A percentile compares a stretch with the other conserved stretches of the same genome.
Conservation (phyloP, 2,888 invertebrate species). For the Drosophila austrosaltans region DNA sequence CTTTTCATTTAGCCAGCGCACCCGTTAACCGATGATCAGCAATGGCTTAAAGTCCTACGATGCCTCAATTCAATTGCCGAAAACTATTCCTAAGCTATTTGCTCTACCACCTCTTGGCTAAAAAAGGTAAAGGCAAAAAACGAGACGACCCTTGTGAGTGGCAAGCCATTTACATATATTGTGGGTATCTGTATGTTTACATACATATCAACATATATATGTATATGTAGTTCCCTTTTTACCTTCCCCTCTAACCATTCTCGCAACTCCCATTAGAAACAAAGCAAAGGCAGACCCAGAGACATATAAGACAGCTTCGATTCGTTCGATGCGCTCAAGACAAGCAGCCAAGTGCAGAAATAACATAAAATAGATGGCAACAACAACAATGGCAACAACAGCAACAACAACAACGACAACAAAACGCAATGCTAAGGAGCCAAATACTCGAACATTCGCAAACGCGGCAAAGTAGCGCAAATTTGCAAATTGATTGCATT, state of each 20-base stretch:
- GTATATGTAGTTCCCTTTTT: not conserved
- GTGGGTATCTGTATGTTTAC: not conserved
- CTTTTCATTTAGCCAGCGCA: constrained; percentile 37
- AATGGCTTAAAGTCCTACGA: constrained; percentile 48
- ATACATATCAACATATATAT: not conserved
- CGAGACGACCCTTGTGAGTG: constrained; percentile 48
- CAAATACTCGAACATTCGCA: constrained; percentile 76
- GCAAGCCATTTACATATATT: constrained; percentile 33
- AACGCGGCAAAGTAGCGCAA: constrained; percentile 79
- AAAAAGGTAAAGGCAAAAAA: constrained; percentile 36
- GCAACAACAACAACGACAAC: constrained; percentile 17
- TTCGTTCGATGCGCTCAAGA: constrained; percentile 65
- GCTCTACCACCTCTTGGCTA: constrained; percentile 52
- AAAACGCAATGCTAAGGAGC: constrained; percentile 69
- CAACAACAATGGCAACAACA: constrained; percentile 30
- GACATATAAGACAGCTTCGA: constrained; percentile 43
- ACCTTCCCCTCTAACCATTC: not conserved
- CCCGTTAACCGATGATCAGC: constrained; percentile 62
- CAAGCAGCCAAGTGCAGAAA: constrained; percentile 64
- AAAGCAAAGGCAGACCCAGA: constrained; percentile 30
- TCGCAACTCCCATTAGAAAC: constrained; percentile 20
- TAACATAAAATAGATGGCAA: constrained; percentile 59
- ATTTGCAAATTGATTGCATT: constrained; percentile 82
- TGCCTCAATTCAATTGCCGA: constrained; percentile 58
- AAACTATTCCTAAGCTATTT: constrained; percentile 69